These are phyloP conservation scores for Laticauda laticaudata DNA, from an alignment of 2,113 vertebrate species.

Conservation along the genomic window DNA sequence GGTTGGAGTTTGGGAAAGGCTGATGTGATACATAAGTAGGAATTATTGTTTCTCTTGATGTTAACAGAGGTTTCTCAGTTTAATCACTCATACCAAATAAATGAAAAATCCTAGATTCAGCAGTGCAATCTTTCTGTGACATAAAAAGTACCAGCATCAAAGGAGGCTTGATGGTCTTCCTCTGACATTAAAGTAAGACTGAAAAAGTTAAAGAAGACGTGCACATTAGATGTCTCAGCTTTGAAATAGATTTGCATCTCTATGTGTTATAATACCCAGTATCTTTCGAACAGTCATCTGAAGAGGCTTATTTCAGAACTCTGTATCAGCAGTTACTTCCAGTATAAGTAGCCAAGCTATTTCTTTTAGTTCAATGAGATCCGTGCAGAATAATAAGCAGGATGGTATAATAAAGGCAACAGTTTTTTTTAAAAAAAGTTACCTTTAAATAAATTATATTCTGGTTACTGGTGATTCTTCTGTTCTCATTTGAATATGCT, in stretches of 20 bases:
- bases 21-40: not conserved
- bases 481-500: not conserved
- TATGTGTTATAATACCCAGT: not conserved
- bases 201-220: not conserved
- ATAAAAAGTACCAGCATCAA: not conserved
- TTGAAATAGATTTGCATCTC: not conserved
- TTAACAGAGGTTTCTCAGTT: not conserved
- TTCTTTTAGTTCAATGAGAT: not conserved
- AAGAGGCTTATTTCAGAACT: not conserved
- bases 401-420: not conserved
- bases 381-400: not conserved
- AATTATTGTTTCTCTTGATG: not conserved
- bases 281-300: not conserved
- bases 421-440: not conserved
- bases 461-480: constrained; percentile 17
- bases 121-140: not conserved
- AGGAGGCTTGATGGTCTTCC: not conserved
- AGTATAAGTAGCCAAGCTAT: not conserved
- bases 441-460: constrained; percentile 27
- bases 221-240: not conserved
- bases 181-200: not conserved
- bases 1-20: not conserved
- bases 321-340: not conserved
- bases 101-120: not conserved
- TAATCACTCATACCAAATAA: not conserved